Conservation (phyloP, 2,888 invertebrate species). For the Amphipyra tragopoginis region DNA sequence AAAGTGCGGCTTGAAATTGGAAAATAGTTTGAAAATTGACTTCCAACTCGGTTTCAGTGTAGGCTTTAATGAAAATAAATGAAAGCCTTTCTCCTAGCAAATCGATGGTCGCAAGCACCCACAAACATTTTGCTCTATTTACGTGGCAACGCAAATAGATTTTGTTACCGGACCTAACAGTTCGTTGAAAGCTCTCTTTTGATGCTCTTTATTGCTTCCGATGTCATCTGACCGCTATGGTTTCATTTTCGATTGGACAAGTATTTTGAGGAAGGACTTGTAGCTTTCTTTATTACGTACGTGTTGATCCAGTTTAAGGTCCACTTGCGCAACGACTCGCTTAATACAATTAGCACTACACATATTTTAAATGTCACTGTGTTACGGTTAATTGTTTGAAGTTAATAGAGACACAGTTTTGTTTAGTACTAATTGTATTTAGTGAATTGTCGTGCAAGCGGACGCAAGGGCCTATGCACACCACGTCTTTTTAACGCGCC, state of each 20-base stretch:
- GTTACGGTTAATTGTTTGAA: no score
- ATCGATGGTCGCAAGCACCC: slow-evolving; percentile 46
- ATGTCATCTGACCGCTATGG: background rate
- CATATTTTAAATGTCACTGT: no score
- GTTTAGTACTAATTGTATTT: no score
- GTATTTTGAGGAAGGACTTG: background rate
- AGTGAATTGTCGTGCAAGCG: no score
- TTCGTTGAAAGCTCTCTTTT: slow-evolving; percentile 46
- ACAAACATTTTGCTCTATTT: slow-evolving; percentile 56
- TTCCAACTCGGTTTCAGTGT: slow-evolving; percentile 46
- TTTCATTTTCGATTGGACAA: slow-evolving; percentile 7
- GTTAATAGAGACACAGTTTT: no score
- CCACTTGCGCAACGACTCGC: no score
- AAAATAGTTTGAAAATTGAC: slow-evolving; percentile 44
- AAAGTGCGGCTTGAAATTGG: slow-evolving; percentile 34
- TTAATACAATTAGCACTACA: no score
- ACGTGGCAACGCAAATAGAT: slow-evolving; percentile 56
- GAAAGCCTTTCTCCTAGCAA: slow-evolving; percentile 56
- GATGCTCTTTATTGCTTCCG: no score
- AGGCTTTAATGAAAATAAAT: slow-evolving; percentile 65
- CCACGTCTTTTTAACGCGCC: no score
- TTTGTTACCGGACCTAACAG: slow-evolving; percentile 57
- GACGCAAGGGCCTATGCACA: no score
- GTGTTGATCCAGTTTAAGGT: background rate
- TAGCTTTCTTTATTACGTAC: background rate